Evolutionary conservation across 1,140 invertebrate genomes (phyloP).

Genomic region (Papilio polyxenes): DNA sequence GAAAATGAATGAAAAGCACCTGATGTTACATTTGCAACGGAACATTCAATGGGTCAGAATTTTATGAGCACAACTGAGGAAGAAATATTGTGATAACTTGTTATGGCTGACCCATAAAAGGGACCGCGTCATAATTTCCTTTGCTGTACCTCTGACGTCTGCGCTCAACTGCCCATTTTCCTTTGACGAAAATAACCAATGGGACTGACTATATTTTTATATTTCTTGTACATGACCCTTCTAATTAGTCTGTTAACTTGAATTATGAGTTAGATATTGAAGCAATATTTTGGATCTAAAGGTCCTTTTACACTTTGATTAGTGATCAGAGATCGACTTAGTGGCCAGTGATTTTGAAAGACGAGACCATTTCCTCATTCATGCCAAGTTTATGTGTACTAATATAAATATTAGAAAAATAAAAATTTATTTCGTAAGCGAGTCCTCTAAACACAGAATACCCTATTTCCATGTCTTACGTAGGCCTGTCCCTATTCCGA

Average conservation of each 20-base stretch:
- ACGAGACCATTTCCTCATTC: too few species aligned
- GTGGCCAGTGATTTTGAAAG: too few species aligned
- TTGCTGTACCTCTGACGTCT: constrained; percentile 3
- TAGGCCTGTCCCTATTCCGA: background rate
- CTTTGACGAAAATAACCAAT: background rate
- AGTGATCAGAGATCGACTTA: too few species aligned
- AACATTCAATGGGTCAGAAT: background rate
- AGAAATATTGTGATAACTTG: constrained; percentile 4
- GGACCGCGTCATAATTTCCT: constrained; percentile 7
- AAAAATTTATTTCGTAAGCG: background rate
- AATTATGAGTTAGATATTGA: background rate
- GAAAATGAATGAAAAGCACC: background rate
- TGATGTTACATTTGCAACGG: background rate
- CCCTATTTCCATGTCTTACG: constrained; percentile 1
- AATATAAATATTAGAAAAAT: background rate
- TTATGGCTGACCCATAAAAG: background rate
- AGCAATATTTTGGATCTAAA: background rate
- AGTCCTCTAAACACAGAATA: background rate
- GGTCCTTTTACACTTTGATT: background rate
- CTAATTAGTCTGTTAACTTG: background rate
- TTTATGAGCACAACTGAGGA: background rate
- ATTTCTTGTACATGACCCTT: background rate
- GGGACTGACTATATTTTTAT: background rate
- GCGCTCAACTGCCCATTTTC: constrained; percentile 3
- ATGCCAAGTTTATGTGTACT: too few species aligned